A percentile compares a stretch with the other conserved stretches of the same genome.
These are phyloP conservation scores for Nasonia vitripennis DNA, from an alignment of 1,140 invertebrate genomes.

Conservation along the genomic window DNA sequence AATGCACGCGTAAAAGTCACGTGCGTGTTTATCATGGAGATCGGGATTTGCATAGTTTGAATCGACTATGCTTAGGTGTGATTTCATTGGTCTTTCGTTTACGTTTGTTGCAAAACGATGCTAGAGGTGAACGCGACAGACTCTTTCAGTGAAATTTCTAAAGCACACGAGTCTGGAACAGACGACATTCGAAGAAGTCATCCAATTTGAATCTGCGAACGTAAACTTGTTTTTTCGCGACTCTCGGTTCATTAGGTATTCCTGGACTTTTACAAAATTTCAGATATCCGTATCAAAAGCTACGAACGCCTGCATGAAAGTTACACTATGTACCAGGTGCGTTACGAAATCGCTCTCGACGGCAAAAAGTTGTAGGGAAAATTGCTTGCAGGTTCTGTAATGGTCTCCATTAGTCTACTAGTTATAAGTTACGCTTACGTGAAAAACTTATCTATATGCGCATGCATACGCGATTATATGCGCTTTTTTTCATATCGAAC, in stretches of 20 bases:
- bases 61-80: background rate
- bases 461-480: background rate
- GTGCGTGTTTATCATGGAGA: background rate
- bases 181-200: background rate
- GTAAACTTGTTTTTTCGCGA: background rate
- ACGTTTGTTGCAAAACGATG: conserved; percentile 1
- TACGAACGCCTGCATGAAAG: too few species aligned
- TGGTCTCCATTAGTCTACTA: background rate
- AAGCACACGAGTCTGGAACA: background rate
- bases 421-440: background rate
- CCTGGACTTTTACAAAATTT: too few species aligned
- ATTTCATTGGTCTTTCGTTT: background rate
- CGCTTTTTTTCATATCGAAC: background rate
- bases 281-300: too few species aligned
- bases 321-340: background rate
- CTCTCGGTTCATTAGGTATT: too few species aligned
- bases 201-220: background rate
- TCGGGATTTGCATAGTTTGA: conserved; percentile 13
- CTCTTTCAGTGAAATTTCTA: background rate
- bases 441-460: background rate
- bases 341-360: background rate
- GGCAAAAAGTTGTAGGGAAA: background rate
- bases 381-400: background rate
- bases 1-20: background rate
- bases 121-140: background rate